These are phyloP conservation scores for Dipodomys stephensi DNA, from an alignment of 2,113 vertebrate species.

Conservation along the genomic window DNA sequence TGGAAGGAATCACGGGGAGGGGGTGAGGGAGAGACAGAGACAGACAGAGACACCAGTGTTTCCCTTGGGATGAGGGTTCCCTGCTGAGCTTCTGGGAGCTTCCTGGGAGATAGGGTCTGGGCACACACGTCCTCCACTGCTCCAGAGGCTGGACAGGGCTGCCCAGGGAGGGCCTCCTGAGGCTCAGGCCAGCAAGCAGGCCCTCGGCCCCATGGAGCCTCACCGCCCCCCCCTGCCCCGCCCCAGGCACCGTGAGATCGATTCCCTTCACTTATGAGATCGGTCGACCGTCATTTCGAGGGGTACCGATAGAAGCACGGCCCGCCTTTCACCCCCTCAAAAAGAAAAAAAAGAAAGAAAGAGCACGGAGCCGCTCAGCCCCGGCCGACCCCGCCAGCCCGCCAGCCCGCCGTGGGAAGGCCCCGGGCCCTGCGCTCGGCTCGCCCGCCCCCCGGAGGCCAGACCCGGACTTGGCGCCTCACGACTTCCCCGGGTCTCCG, in stretches of 20 bases:
- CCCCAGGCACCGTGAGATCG: neutral
- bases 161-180: neutral
- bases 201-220: too few species aligned
- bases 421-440: neutral
- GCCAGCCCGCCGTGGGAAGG: too few species aligned
- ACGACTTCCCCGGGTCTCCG: neutral
- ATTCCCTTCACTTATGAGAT: neutral
- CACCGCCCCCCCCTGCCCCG: neutral
- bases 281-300: neutral
- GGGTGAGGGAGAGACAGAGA: too few species aligned
- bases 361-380: too few species aligned
- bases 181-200: too few species aligned
- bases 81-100: neutral
- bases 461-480: conserved; percentile 27
- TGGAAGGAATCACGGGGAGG: neutral
- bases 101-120: neutral
- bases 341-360: neutral
- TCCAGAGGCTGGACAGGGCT: neutral
- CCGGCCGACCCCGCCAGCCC: too few species aligned
- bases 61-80: neutral
- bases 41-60: neutral
- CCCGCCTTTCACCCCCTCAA: neutral
- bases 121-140: neutral
- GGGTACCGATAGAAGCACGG: neutral
- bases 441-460: conserved; percentile 75